phyloP scores from a whole-genome alignment of 2,113 vertebrate species.

The Toxostoma redivivum region DNA sequence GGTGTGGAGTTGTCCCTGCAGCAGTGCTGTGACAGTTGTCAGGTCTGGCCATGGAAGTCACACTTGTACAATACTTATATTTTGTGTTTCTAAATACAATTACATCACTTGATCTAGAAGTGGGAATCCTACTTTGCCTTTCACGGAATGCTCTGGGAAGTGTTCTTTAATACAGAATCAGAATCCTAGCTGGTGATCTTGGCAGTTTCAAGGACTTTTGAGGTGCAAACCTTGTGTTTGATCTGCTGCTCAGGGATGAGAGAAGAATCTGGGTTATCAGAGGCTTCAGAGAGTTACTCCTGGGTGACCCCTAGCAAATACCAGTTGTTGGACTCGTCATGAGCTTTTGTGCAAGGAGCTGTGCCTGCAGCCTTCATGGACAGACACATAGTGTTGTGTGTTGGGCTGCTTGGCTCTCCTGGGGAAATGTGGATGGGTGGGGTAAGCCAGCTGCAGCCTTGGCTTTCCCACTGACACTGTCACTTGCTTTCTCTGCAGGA shows the following conservation, averaged over 20 bases:
- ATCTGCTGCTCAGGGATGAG: not conserved
- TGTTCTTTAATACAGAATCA: not conserved
- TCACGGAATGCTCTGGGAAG: not conserved
- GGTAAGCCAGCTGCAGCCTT: not conserved
- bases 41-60: not conserved
- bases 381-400: fast-evolving
- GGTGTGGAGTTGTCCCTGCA: not conserved
- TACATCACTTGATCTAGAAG: not conserved
- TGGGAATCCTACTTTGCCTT: not conserved
- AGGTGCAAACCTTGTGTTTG: not conserved
- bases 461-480: not conserved
- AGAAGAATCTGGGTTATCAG: not conserved
- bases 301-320: not conserved
- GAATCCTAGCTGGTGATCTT: not conserved
- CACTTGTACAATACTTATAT: not conserved
- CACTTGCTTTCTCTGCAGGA: conserved; percentile 66
- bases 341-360: not conserved
- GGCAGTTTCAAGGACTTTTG: not conserved
- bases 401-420: not conserved
- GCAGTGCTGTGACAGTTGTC: not conserved
- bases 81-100: not conserved
- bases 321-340: not conserved
- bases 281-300: not conserved
- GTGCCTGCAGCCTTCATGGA: not conserved
- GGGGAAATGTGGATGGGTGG: not conserved